Conservation (phyloP, 2,888 invertebrate genomes). For the Nemurella pictetii region DNA sequence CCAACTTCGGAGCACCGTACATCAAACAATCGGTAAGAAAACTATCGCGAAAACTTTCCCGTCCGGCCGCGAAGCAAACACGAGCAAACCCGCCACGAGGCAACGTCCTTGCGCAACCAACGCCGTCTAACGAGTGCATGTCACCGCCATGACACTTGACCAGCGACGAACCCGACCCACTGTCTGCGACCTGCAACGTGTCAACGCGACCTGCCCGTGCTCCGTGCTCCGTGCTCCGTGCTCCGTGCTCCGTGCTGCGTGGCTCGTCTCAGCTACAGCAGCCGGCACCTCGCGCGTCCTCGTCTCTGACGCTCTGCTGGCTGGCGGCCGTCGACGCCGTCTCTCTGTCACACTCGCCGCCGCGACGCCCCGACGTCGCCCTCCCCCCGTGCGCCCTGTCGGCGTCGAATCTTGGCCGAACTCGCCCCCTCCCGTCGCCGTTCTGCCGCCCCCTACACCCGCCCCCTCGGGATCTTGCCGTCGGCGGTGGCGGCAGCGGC, state of each 20-base stretch:
- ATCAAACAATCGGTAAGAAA: not conserved
- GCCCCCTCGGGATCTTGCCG: slow-evolving; percentile 19
- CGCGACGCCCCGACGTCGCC: slow-evolving; percentile 1
- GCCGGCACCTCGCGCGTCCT: not conserved
- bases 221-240: too few species aligned
- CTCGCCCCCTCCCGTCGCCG: not conserved
- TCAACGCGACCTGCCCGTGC: too few species aligned
- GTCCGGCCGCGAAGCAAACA: not conserved
- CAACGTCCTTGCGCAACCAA: not conserved
- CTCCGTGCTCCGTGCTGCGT: too few species aligned
- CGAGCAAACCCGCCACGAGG: too few species aligned
- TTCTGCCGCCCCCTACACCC: not conserved
- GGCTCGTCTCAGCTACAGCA: too few species aligned
- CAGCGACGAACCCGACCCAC: too few species aligned
- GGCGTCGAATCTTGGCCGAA: not conserved
- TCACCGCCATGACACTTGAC: not conserved
- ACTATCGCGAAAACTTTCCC: not conserved
- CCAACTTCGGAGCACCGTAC: not conserved
- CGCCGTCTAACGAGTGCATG: not conserved
- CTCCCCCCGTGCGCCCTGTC: not conserved
- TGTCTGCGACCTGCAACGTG: too few species aligned
- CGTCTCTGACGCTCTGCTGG: not conserved
- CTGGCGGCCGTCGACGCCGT: not conserved
- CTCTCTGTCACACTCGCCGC: slow-evolving; percentile 36
- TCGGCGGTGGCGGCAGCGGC: slow-evolving; percentile 13